Evolutionary conservation across 2,113 vertebrate species (phyloP).

Genomic region (Ranitomeya imitator): DNA sequence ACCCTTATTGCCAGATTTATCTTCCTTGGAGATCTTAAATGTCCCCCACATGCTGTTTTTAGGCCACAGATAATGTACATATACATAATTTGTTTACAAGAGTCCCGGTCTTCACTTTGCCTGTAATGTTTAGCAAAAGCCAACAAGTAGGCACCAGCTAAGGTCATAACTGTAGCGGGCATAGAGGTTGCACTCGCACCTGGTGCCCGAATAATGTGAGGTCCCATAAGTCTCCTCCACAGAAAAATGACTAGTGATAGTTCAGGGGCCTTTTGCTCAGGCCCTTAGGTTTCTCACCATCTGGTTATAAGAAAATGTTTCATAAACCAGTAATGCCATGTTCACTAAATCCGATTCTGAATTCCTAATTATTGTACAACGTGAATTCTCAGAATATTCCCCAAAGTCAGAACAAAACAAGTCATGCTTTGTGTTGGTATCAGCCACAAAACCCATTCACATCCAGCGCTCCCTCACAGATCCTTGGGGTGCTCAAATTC

Average conservation of each 20-base stretch:
- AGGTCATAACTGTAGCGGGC: not conserved
- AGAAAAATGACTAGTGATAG: not conserved
- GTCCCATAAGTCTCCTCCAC: too few relatives aligned
- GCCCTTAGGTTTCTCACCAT: not conserved
- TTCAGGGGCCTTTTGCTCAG: not conserved
- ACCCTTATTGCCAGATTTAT: too few relatives aligned
- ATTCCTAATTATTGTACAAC: not conserved
- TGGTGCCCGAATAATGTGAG: not conserved
- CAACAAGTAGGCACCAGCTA: not conserved
- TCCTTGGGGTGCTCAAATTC: slow-evolving; percentile 12
- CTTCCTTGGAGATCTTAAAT: not conserved
- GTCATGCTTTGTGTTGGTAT: not conserved
- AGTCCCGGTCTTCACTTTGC: not conserved
- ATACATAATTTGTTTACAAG: not conserved
- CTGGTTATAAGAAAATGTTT: not conserved
- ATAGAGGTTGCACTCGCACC: not conserved
- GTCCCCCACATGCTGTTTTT: not conserved
- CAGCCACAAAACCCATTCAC: not conserved
- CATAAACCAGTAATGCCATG: not conserved
- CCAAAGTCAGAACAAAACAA: not conserved
- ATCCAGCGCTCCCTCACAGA: slow-evolving; percentile 9
- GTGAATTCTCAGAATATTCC: not conserved
- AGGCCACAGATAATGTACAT: not conserved
- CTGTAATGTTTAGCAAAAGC: not conserved
- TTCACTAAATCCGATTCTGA: not conserved